A percentile compares a stretch with the other conserved stretches of the same genome.
Conservation (phyloP, 23 tunicate species). For the Botrylloides violaceus region DNA sequence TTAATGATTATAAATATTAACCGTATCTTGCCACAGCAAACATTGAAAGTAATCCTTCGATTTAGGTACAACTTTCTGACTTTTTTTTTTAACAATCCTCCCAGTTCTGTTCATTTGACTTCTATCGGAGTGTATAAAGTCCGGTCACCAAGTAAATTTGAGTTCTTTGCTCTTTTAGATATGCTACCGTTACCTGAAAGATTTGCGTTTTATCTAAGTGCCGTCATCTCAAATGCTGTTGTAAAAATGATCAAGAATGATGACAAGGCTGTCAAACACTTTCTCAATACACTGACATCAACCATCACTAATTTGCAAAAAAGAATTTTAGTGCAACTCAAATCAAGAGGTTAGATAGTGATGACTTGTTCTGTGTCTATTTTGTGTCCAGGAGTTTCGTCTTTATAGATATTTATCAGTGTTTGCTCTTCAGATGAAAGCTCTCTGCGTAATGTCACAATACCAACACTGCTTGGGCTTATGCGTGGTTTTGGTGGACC, state of each 20-base stretch:
- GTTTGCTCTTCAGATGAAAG: not conserved
- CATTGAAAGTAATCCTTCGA: no score
- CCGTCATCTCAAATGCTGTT: conserved; percentile 42
- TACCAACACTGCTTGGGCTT: conserved; percentile 69
- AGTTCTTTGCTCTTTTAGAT: not conserved
- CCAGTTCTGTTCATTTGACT: not conserved
- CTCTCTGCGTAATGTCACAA: conserved; percentile 27
- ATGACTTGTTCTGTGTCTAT: conserved; percentile 13
- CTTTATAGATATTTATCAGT: not conserved
- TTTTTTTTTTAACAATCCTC: not conserved
- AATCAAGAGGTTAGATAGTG: conserved; percentile 9
- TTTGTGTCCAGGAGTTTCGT: not conserved
- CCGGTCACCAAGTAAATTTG: no score
- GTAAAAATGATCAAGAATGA: not conserved
- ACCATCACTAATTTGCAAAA: not conserved
- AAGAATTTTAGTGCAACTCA: not conserved
- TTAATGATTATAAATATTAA: not conserved
- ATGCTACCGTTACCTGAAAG: conserved; percentile 50
- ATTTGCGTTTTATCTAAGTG: conserved; percentile 50
- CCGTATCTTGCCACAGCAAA: not conserved
- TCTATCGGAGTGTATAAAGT: no score
- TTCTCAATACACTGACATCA: not conserved
- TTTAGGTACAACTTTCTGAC: no score
- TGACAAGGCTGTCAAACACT: not conserved
- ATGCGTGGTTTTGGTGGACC: conserved; percentile 65